phyloP scores from a whole-genome alignment of 2,797 vertebrate species.

The Tachyglossus aculeatus region DNA sequence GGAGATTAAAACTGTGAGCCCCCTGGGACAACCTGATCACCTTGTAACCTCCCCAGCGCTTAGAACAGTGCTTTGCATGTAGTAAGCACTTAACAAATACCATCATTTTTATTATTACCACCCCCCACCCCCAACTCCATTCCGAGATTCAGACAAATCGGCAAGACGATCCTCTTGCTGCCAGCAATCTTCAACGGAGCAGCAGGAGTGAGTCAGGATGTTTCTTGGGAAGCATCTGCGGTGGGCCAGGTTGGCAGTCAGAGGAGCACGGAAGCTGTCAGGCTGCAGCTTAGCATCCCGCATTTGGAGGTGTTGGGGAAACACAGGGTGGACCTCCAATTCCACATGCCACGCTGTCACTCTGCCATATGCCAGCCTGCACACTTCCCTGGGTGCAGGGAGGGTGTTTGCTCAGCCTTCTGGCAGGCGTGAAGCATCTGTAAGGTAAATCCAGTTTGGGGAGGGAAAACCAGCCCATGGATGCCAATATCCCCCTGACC shows the following conservation, averaged over 20 bases:
- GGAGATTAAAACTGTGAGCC: too few relatives aligned
- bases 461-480: too few relatives aligned
- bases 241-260: background rate
- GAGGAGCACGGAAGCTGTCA: slow-evolving; percentile 1
- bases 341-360: background rate
- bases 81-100: too few relatives aligned
- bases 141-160: too few relatives aligned
- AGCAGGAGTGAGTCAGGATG: background rate
- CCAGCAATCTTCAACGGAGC: background rate
- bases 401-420: too few relatives aligned
- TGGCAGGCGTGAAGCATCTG: slow-evolving; percentile 33
- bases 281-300: slow-evolving; percentile 1
- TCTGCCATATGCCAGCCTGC: slow-evolving; percentile 27
- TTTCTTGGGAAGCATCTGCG: background rate
- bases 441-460: background rate
- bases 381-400: too few relatives aligned
- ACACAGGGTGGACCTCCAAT: background rate
- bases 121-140: too few relatives aligned
- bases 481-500: background rate
- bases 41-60: too few relatives aligned
- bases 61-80: too few relatives aligned
- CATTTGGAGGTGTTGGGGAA: slow-evolving; percentile 34
- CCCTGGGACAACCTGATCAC: too few relatives aligned
- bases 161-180: too few relatives aligned
- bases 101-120: too few relatives aligned